Evolutionary conservation across 1,140 invertebrate genomes (phyloP).

Genomic region (Aphis gossypii): DNA sequence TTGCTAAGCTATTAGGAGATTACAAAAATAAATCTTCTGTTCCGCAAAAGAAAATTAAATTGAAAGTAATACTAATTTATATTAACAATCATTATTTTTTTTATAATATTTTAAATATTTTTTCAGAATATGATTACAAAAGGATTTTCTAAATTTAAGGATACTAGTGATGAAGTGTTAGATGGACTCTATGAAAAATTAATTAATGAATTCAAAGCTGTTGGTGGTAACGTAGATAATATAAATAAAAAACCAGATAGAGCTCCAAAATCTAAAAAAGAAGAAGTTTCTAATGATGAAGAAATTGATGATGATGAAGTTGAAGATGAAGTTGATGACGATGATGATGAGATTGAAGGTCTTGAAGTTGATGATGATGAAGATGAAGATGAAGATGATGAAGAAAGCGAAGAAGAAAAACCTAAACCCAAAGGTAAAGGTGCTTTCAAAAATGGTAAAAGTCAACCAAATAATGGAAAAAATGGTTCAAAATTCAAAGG

Average conservation of each 20-base stretch:
- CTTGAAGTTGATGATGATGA: slow-evolving; percentile 31
- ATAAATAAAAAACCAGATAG: slow-evolving; percentile 25
- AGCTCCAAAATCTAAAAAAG: neutral
- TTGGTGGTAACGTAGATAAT: slow-evolving; percentile 18
- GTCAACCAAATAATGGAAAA: slow-evolving; percentile 24
- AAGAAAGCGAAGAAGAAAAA: slow-evolving; percentile 46
- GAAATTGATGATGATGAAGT: slow-evolving; percentile 30
- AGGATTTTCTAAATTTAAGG: slow-evolving; percentile 55
- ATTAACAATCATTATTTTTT: neutral
- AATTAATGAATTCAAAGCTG: neutral
- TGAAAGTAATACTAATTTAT: slow-evolving; percentile 15
- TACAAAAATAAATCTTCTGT: slow-evolving; percentile 42
- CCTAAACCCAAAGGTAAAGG: slow-evolving; percentile 43
- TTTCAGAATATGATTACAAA: slow-evolving; percentile 42
- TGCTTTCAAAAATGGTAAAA: slow-evolving; percentile 32
- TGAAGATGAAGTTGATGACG: neutral
- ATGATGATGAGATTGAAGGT: slow-evolving; percentile 39
- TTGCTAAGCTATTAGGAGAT: slow-evolving; percentile 43
- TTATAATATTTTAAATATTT: neutral
- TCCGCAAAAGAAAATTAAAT: neutral
- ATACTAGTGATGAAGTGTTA: slow-evolving; percentile 36
- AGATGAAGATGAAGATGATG: slow-evolving; percentile 10
- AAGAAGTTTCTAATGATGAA: slow-evolving; percentile 19
- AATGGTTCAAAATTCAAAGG: slow-evolving; percentile 52
- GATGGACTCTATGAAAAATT: slow-evolving; percentile 27